A percentile compares a stretch with the other conserved stretches of the same genome.
These are phyloP conservation scores for Suillia variegata DNA, from an alignment of 2,888 invertebrate genomes.

Conservation along the genomic window DNA sequence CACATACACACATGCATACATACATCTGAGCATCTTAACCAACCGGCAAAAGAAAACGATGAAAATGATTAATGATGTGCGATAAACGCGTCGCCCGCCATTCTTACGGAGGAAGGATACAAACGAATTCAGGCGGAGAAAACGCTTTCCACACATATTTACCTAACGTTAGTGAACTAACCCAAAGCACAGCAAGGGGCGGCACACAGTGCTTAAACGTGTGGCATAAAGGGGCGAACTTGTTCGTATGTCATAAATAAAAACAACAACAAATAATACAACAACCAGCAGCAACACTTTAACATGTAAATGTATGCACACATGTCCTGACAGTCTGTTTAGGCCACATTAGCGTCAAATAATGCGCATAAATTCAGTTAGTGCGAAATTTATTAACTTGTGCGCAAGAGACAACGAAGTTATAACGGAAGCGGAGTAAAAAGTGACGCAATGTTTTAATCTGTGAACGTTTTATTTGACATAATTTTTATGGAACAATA, in stretches of 20 bases:
- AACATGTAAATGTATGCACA: constrained; percentile 5
- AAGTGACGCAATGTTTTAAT: neutral
- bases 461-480: neutral
- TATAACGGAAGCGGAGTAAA: neutral
- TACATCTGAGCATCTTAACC: neutral
- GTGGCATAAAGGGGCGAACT: neutral
- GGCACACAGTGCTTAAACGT: too few relatives aligned
- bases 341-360: constrained; percentile 57
- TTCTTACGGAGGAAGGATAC: constrained; percentile 30
- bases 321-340: constrained; percentile 38
- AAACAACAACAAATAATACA: neutral
- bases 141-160: too few relatives aligned
- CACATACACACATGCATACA: constrained; percentile 26
- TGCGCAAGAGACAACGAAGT: too few relatives aligned
- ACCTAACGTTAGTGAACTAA: too few relatives aligned
- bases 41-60: neutral
- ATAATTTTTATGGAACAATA: neutral
- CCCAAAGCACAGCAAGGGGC: too few relatives aligned
- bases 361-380: constrained; percentile 53
- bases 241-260: constrained; percentile 9
- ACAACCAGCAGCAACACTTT: constrained; percentile 8
- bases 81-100: too few relatives aligned
- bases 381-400: constrained; percentile 53
- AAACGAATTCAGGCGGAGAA: constrained; percentile 31
- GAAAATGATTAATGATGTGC: constrained; percentile 59